A percentile compares a stretch with the other conserved stretches of the same genome.
Evolutionary conservation across 2,113 vertebrate species (phyloP).

Genomic region (Strix uralensis): DNA sequence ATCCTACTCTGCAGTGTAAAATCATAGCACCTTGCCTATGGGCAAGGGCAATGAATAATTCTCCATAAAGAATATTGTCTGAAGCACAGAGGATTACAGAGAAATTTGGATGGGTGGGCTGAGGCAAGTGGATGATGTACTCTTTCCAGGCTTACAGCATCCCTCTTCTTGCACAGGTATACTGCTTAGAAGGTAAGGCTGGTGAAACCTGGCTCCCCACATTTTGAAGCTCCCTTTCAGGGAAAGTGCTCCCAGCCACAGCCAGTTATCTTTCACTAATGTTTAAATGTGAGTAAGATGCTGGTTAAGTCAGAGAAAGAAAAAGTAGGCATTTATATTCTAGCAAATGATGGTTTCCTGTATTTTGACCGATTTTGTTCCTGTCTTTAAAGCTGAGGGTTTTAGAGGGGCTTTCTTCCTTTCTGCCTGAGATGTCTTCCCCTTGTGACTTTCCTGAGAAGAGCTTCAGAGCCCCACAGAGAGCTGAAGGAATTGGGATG

Average conservation of each 20-base stretch:
- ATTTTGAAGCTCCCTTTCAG: not conserved
- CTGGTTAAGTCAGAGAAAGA: not conserved
- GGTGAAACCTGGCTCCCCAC: not conserved
- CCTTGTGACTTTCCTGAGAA: not conserved
- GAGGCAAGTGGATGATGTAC: not conserved
- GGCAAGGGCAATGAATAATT: not conserved
- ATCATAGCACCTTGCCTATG: not conserved
- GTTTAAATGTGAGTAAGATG: not conserved
- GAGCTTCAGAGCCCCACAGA: not conserved
- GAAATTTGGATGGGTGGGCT: not conserved
- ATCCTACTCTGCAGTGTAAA: not conserved
- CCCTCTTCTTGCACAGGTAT: not conserved
- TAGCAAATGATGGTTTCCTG: not conserved
- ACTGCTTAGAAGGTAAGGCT: not conserved
- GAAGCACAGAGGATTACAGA: not conserved
- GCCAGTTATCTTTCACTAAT: not conserved
- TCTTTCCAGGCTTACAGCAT: not conserved
- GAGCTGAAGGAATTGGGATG: not conserved
- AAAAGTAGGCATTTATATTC: not conserved
- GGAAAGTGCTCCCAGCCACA: not conserved
- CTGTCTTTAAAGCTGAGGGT: not conserved
- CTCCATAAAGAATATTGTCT: not conserved
- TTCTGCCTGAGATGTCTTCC: fast-evolving
- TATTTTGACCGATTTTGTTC: not conserved
- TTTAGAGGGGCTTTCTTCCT: not conserved